Conservation (phyloP, 2,797 vertebrate genomes). For the Periparus ater region DNA sequence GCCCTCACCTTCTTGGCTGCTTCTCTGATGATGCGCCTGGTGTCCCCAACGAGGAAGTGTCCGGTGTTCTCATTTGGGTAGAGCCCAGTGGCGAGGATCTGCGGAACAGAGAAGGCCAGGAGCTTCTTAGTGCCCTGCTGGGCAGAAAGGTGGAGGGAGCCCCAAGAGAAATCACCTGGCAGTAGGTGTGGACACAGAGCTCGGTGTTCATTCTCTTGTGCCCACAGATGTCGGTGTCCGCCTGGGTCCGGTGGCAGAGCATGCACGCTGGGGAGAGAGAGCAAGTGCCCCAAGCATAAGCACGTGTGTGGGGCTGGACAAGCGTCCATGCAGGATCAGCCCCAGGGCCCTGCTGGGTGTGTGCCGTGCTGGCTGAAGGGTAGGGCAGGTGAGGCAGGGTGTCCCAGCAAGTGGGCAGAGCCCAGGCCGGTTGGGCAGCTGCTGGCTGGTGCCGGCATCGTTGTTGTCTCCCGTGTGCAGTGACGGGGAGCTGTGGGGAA, state of each 20-base stretch:
- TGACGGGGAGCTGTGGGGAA: rapidly evolving
- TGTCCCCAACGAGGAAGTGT: background rate
- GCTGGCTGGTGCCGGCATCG: rapidly evolving
- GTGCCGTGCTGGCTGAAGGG: background rate
- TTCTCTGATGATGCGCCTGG: background rate
- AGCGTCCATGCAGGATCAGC: background rate
- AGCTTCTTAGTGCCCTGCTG: background rate
- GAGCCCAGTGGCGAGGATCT: background rate
- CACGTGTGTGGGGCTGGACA: background rate
- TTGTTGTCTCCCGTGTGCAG: rapidly evolving
- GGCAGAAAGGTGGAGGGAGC: background rate
- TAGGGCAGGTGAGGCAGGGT: background rate
- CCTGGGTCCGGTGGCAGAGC: background rate
- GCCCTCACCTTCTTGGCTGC: background rate
- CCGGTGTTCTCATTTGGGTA: background rate
- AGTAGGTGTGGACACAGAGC: background rate
- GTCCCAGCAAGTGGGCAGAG: background rate
- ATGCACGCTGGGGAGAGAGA: background rate
- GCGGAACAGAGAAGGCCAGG: background rate
- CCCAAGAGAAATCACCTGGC: background rate
- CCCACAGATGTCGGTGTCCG: rapidly evolving
- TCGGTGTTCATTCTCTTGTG: background rate
- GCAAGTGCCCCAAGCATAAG: background rate
- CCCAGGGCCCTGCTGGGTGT: background rate
- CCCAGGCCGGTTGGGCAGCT: background rate